These are phyloP conservation scores for Channallabes apus DNA, from an alignment of 2,797 vertebrate genomes.

Conservation along the genomic window DNA sequence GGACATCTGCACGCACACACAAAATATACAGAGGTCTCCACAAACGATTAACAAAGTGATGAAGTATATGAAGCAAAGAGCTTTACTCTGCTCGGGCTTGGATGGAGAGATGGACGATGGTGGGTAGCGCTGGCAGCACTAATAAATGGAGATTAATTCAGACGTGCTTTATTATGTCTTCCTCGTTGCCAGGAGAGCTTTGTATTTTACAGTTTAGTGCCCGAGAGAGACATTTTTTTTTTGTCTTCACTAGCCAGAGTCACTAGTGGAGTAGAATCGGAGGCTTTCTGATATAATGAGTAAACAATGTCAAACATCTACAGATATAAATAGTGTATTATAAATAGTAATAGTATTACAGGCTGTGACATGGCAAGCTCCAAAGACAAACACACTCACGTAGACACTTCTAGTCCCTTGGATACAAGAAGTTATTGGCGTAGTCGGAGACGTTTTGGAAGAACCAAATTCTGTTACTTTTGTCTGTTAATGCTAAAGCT, in stretches of 20 bases:
- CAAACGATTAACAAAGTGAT: no score
- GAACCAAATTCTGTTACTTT: background rate
- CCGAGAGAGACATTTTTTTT: slow-evolving; percentile 9
- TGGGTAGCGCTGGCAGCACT: slow-evolving; percentile 35
- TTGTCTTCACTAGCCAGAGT: background rate
- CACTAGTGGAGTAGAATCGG: background rate
- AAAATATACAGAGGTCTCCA: slow-evolving; percentile 4
- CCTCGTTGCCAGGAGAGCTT: slow-evolving; percentile 38
- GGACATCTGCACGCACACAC: slow-evolving; percentile 16
- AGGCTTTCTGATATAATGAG: background rate
- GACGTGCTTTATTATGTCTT: slow-evolving; percentile 45
- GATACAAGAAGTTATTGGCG: background rate
- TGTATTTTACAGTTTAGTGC: slow-evolving; percentile 37
- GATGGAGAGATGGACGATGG: slow-evolving; percentile 39
- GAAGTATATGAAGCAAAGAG: slow-evolving; percentile 22
- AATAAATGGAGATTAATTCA: slow-evolving; percentile 50
- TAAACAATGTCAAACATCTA: slow-evolving; percentile 21
- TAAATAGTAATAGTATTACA: background rate
- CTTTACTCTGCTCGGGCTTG: slow-evolving; percentile 39
- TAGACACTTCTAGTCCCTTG: background rate
- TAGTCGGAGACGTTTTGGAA: background rate
- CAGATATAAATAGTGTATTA: slow-evolving; percentile 29
- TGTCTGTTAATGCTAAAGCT: background rate
- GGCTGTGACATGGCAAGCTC: background rate
- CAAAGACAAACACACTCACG: background rate